Evolutionary conservation across 2,113 vertebrate genomes (phyloP).

Genomic region (Cebus imitator): DNA sequence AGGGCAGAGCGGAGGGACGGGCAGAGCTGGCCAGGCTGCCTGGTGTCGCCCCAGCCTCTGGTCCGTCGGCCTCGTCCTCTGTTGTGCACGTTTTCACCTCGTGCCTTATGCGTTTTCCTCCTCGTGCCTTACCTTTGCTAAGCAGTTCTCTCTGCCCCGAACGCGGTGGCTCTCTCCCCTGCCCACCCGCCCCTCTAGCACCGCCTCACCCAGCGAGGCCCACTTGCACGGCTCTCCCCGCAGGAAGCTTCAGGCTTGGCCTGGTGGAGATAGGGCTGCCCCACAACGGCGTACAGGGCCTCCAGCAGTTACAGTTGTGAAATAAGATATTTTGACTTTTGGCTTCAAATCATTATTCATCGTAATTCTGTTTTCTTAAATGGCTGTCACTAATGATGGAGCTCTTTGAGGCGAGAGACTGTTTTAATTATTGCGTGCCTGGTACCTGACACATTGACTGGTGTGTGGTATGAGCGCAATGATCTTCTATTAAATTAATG

Average conservation of each 20-base stretch:
- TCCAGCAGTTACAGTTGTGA: rapidly evolving
- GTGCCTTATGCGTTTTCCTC: rapidly evolving
- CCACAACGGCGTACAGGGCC: not conserved
- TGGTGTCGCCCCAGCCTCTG: rapidly evolving
- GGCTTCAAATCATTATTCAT: too few species aligned
- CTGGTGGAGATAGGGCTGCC: rapidly evolving
- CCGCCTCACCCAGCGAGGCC: not conserved
- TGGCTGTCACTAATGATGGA: rapidly evolving
- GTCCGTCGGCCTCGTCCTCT: rapidly evolving
- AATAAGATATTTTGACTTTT: too few species aligned
- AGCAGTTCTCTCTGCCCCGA: too few species aligned
- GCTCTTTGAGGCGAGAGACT: rapidly evolving
- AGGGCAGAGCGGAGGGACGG: rapidly evolving
- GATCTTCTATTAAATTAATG: rapidly evolving
- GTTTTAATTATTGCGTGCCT: not conserved
- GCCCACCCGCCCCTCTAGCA: rapidly evolving
- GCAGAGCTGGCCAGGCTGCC: rapidly evolving
- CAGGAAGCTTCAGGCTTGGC: not conserved
- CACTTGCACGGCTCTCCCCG: rapidly evolving
- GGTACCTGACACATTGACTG: rapidly evolving
- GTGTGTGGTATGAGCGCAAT: rapidly evolving
- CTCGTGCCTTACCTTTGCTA: rapidly evolving
- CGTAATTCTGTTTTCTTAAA: not conserved
- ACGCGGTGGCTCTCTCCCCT: too few species aligned
- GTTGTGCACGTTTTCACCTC: rapidly evolving